A percentile compares a stretch with the other conserved stretches of the same genome.
Conservation (phyloP, 2,888 invertebrate species). For the Sinhomidia bicolor region DNA sequence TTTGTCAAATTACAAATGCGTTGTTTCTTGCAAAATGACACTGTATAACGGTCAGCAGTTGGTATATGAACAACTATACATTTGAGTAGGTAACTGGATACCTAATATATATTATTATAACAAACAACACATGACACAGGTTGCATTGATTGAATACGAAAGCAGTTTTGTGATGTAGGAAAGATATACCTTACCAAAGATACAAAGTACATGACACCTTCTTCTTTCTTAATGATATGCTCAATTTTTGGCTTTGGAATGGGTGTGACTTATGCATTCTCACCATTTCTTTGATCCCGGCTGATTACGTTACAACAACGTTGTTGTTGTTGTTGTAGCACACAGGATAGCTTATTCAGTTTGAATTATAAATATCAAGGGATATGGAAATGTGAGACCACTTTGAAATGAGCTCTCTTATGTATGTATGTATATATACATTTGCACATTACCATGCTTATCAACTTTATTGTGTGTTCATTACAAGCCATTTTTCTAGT, state of each 20-base stretch:
- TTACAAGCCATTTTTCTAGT: conserved; percentile 42
- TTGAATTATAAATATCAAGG: not conserved
- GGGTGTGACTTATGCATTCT: conserved; percentile 40
- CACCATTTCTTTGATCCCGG: no score
- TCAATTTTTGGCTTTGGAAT: conserved; percentile 30
- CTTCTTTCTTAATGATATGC: not conserved
- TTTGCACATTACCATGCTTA: conserved; percentile 19
- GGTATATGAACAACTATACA: not conserved
- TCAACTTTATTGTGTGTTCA: conserved; percentile 36
- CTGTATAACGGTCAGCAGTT: not conserved
- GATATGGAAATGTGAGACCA: conserved; percentile 26
- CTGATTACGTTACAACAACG: not conserved
- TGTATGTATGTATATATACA: not conserved
- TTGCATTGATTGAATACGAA: conserved; percentile 38
- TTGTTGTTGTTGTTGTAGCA: no score
- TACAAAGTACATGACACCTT: not conserved
- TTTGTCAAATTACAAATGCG: not conserved
- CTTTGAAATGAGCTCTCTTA: conserved; percentile 6
- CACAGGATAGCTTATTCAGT: not conserved
- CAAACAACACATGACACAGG: no score
- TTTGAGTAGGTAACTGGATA: not conserved
- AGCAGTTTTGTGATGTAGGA: conserved; percentile 25
- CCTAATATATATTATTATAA: not conserved
- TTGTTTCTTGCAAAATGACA: no score
- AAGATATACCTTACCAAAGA: not conserved